A percentile compares a stretch with the other conserved stretches of the same genome.
Evolutionary conservation across 2,797 vertebrate species (phyloP).

Genomic region (Gobionotothen gibberifrons): DNA sequence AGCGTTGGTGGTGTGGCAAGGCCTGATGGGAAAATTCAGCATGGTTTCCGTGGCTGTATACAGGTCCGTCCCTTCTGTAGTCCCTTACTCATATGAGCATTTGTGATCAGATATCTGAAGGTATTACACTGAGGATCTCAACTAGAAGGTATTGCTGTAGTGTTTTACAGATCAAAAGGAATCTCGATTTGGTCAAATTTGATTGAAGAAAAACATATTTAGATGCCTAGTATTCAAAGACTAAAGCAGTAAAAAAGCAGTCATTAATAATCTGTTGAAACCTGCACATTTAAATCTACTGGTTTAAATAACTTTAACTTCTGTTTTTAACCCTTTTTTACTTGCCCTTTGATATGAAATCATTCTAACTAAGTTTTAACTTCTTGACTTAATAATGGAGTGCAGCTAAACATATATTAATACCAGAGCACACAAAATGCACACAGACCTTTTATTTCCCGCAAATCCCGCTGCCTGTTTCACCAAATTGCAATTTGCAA

Average conservation of each 20-base stretch:
- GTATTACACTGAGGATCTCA: not conserved
- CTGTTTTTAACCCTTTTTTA: not conserved
- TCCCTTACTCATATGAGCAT: not conserved
- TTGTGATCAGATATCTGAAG: not conserved
- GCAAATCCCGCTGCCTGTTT: not conserved
- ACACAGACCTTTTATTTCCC: not conserved
- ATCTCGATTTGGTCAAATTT: not conserved
- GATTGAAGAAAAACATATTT: not conserved
- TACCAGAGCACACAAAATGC: not conserved
- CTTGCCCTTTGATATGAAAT: not conserved
- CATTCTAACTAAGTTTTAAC: not conserved
- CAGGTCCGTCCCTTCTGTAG: slow-evolving; percentile 82
- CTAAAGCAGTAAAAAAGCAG: not conserved
- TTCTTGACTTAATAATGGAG: not conserved
- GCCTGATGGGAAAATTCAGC: slow-evolving; percentile 80
- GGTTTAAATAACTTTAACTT: not conserved
- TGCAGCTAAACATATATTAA: not conserved
- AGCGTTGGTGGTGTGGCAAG: slow-evolving; percentile 87
- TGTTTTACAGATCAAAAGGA: not conserved
- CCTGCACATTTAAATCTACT: not conserved
- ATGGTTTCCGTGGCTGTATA: slow-evolving; percentile 92
- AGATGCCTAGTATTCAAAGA: not conserved
- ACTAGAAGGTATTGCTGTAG: not conserved
- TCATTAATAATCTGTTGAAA: not conserved
- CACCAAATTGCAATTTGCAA: not conserved